These are phyloP conservation scores for Myotis pilosus DNA, from an alignment of 2,797 vertebrate species.

Conservation along the genomic window DNA sequence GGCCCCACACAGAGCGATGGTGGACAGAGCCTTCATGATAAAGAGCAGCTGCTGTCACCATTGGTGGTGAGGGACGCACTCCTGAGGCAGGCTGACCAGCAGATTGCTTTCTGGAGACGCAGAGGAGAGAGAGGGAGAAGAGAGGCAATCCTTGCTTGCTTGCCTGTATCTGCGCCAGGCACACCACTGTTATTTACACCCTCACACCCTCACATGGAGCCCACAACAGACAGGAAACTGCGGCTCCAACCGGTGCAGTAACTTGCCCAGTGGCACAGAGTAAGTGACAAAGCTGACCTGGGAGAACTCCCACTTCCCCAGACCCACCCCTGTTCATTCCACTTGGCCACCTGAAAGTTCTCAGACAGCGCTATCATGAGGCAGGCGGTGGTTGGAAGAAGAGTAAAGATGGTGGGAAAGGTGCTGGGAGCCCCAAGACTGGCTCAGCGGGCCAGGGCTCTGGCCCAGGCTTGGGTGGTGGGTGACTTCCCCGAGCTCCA, in stretches of 20 bases:
- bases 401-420: neutral
- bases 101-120: neutral
- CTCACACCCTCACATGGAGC: neutral
- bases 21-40: neutral
- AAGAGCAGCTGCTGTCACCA: neutral
- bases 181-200: neutral
- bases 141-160: neutral
- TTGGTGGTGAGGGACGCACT: neutral
- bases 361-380: neutral
- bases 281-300: neutral
- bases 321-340: neutral
- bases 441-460: neutral
- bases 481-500: neutral
- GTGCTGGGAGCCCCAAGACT: accelerated
- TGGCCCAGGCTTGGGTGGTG: neutral
- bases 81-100: neutral
- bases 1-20: neutral
- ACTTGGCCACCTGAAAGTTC: neutral
- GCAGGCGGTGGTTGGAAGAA: neutral
- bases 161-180: neutral
- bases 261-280: neutral
- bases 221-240: neutral
- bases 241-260: accelerated
- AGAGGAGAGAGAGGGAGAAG: neutral
- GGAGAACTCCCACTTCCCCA: neutral